phyloP scores from a whole-genome alignment of 2,113 vertebrate species.

The Muntiacus reevesi region DNA sequence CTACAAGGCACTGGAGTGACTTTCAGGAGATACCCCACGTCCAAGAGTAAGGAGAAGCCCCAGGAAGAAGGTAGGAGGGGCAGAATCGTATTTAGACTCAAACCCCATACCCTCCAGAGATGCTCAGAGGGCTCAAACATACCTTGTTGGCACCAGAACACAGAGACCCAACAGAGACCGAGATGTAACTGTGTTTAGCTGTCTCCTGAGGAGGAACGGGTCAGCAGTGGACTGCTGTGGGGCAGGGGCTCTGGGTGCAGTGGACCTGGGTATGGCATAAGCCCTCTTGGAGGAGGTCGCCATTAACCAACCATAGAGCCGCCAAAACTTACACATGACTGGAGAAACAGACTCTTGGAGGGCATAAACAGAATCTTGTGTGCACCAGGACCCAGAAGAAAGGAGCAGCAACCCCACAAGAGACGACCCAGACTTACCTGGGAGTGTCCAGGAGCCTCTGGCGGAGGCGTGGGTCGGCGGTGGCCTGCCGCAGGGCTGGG shows the following conservation, averaged over 20 bases:
- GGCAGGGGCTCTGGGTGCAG: neutral
- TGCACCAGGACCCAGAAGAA: neutral
- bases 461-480: rapidly evolving
- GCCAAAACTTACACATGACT: neutral
- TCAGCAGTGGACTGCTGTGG: rapidly evolving
- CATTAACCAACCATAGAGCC: neutral
- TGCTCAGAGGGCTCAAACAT: neutral
- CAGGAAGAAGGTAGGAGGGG: neutral
- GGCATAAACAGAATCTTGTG: neutral
- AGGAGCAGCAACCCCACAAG: neutral
- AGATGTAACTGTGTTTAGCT: neutral
- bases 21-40: neutral
- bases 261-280: neutral
- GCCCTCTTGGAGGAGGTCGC: neutral
- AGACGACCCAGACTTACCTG: neutral
- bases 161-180: neutral
- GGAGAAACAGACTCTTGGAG: neutral
- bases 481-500: neutral
- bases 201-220: neutral
- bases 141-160: neutral
- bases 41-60: neutral
- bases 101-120: neutral
- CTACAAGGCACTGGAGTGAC: neutral
- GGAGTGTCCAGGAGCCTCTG: neutral
- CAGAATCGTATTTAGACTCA: neutral